phyloP scores from a whole-genome alignment of 1,140 invertebrate genomes.

The Eriocheir sinensis region DNA sequence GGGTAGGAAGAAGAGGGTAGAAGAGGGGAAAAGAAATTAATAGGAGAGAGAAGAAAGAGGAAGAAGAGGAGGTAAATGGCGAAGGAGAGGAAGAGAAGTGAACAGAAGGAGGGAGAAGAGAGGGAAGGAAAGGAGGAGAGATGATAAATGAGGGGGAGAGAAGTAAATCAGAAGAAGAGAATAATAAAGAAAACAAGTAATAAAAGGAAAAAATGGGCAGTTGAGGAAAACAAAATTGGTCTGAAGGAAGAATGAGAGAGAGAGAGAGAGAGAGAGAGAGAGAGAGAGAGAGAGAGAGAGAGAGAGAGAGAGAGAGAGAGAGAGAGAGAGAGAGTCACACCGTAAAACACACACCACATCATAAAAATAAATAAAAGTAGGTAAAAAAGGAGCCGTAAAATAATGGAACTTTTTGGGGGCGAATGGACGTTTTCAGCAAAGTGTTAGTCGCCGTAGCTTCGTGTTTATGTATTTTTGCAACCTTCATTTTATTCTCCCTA shows the following conservation, averaged over 20 bases:
- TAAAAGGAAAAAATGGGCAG: not conserved
- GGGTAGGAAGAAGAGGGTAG: not conserved
- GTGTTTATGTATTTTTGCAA: slow-evolving; percentile 13
- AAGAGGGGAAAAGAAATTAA: not conserved
- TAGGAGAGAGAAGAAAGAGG: not conserved
- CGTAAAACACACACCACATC: too few relatives aligned
- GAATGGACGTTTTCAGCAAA: not conserved
- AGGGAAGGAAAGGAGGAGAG: not conserved
- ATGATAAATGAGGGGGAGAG: not conserved
- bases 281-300: slow-evolving; percentile 46
- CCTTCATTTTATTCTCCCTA: not conserved
- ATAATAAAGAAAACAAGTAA: not conserved
- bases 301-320: not conserved
- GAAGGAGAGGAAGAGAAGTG: too few relatives aligned
- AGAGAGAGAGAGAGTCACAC: slow-evolving; percentile 6
- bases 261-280: slow-evolving; percentile 55
- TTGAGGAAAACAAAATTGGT: not conserved
- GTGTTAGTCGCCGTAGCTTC: not conserved
- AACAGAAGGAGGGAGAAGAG: not conserved
- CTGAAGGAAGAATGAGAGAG: not conserved
- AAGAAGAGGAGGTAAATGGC: not conserved
- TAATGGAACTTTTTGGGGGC: too few relatives aligned
- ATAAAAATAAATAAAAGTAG: too few relatives aligned
- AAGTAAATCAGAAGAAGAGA: not conserved
- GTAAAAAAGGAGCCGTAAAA: too few relatives aligned